Evolutionary conservation across 2,113 vertebrate species (phyloP).

Genomic region (Hyaena hyaena): DNA sequence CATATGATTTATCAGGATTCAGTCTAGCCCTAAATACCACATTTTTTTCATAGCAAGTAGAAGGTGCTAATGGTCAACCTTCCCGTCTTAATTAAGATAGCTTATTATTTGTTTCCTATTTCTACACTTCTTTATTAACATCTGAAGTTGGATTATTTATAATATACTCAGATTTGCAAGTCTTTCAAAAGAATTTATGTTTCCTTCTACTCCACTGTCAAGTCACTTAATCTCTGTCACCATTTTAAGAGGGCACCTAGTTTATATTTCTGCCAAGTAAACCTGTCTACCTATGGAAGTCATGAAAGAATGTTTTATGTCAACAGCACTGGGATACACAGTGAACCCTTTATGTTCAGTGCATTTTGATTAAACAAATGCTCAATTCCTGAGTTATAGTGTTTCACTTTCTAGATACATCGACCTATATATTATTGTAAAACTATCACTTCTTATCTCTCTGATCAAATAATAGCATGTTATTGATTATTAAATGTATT

Average conservation of each 20-base stretch:
- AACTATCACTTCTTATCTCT: background rate
- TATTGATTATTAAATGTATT: constrained; percentile 40
- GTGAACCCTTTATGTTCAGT: background rate
- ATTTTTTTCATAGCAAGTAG: background rate
- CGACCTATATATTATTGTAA: background rate
- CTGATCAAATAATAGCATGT: constrained; percentile 16
- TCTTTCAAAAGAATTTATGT: constrained; percentile 42
- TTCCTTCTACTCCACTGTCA: background rate
- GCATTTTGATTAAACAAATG: constrained; percentile 27
- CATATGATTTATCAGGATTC: background rate
- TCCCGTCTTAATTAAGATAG: background rate
- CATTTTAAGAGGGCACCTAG: background rate
- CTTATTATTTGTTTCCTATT: background rate
- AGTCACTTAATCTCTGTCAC: constrained; percentile 24
- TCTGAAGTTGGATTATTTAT: background rate
- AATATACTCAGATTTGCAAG: background rate
- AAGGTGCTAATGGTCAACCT: background rate
- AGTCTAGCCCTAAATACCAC: background rate
- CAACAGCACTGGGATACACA: background rate
- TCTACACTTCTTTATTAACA: background rate
- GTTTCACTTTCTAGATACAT: constrained; percentile 31
- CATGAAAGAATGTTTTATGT: background rate
- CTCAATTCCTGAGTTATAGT: background rate
- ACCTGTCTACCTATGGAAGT: background rate
- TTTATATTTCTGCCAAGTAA: constrained; percentile 8